Conservation (phyloP, 2,113 vertebrate genomes). For the Myotis brandtii region DNA sequence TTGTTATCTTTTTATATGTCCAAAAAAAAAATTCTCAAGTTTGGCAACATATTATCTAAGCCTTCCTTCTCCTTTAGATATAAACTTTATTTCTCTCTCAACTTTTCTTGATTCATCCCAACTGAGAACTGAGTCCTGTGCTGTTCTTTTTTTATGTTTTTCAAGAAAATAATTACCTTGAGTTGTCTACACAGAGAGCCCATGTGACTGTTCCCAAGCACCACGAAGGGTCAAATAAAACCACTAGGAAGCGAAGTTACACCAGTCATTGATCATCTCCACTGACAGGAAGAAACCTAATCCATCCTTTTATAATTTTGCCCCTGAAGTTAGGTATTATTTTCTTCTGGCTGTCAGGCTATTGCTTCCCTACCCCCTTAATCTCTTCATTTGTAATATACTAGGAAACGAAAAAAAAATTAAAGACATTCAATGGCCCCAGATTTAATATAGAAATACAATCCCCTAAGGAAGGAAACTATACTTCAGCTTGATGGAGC, state of each 20-base stretch:
- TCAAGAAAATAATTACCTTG: constrained; percentile 74
- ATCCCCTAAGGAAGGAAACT: background rate
- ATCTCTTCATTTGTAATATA: constrained; percentile 33
- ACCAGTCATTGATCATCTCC: background rate
- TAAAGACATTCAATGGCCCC: background rate
- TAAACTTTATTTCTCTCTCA: constrained; percentile 17
- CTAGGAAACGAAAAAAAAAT: background rate
- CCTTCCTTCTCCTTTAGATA: background rate
- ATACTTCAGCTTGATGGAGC: background rate
- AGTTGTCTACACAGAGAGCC: constrained; percentile 48
- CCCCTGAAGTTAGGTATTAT: background rate
- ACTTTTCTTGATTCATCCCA: constrained; percentile 61
- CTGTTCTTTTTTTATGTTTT: constrained; percentile 69
- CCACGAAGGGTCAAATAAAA: constrained; percentile 47
- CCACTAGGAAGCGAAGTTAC: constrained; percentile 2
- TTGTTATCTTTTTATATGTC: background rate
- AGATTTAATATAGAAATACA: constrained; percentile 16
- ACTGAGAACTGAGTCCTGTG: constrained; percentile 37
- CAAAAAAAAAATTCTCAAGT: constrained; percentile 38
- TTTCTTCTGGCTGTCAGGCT: constrained; percentile 26
- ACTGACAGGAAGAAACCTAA: constrained; percentile 15
- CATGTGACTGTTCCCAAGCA: constrained; percentile 17
- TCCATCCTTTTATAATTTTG: background rate
- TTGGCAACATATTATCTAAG: constrained; percentile 22
- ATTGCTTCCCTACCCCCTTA: background rate